Evolutionary conservation across 2,113 vertebrate genomes (phyloP).

Genomic region (Centropus bengalensis): DNA sequence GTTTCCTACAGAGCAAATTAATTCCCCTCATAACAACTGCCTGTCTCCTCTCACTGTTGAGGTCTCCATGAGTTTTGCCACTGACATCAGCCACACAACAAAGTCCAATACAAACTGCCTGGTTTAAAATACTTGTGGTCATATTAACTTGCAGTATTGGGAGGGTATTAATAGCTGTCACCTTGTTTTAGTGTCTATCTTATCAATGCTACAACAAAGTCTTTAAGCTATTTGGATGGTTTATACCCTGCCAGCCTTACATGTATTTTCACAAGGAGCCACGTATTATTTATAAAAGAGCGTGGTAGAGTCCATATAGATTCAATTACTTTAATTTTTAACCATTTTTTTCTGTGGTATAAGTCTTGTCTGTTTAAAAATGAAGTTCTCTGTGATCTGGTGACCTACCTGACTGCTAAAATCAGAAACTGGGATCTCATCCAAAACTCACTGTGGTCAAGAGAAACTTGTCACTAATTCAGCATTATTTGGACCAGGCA

Average conservation of each 20-base stretch:
- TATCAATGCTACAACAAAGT: neutral
- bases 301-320: neutral
- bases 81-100: neutral
- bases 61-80: neutral
- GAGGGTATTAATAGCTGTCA: neutral
- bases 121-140: neutral
- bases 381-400: neutral
- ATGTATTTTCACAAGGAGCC: neutral
- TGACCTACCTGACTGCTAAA: neutral
- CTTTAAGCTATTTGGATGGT: neutral
- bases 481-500: neutral
- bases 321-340: neutral
- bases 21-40: neutral
- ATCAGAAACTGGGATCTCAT: neutral
- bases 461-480: neutral
- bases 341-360: neutral
- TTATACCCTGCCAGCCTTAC: neutral
- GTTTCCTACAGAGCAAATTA: neutral
- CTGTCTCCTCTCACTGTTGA: neutral
- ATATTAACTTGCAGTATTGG: neutral
- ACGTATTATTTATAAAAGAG: neutral
- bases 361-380: neutral
- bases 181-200: neutral
- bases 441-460: neutral
- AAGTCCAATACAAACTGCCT: neutral